Conservation (phyloP, 2,113 vertebrate species). For the Oreochromis aureus region DNA sequence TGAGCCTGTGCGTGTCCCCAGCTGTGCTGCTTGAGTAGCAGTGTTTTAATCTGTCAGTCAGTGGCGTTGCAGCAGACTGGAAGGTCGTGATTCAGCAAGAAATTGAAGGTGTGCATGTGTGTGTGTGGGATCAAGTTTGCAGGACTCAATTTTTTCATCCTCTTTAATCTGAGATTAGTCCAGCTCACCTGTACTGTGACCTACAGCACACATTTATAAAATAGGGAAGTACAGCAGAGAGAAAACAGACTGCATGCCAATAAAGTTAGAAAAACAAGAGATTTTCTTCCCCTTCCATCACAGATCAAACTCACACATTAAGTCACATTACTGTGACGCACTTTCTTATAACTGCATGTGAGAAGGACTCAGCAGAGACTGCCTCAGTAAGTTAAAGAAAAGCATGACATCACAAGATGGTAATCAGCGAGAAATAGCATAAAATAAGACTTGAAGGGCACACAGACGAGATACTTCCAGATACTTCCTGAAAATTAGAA, state of each 20-base stretch:
- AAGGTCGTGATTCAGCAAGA: conserved; percentile 53
- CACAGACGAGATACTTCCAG: background rate
- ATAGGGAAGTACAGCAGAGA: background rate
- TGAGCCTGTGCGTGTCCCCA: background rate
- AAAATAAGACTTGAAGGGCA: background rate
- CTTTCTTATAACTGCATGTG: background rate
- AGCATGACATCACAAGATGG: background rate
- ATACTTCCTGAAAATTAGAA: background rate
- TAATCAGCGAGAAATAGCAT: background rate
- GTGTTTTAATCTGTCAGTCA: conserved; percentile 24
- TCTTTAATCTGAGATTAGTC: conserved; percentile 24
- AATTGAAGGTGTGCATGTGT: background rate
- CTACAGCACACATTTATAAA: background rate
- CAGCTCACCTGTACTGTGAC: background rate
- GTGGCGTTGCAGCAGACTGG: conserved; percentile 2
- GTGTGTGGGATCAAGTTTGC: background rate
- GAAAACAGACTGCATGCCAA: background rate
- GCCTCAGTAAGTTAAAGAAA: background rate
- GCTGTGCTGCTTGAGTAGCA: background rate
- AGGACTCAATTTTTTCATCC: background rate
- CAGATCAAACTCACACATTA: background rate
- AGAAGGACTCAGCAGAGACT: background rate
- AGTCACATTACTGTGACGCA: background rate
- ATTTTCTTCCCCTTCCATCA: background rate
- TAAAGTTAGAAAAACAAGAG: background rate